phyloP scores from a whole-genome alignment of 2,888 invertebrate genomes.

The Labia minor region DNA sequence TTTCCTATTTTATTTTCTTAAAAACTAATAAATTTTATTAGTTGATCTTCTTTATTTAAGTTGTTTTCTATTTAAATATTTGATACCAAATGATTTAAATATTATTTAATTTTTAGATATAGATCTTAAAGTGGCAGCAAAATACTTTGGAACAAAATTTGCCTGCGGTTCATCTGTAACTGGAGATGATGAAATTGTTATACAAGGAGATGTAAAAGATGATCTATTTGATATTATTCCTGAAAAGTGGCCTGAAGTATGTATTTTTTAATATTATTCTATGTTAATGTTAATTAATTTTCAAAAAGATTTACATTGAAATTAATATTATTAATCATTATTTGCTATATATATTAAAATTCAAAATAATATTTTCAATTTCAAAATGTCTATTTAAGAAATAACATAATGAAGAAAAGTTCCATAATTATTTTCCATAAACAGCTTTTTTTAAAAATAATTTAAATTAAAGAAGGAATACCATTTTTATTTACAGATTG shows the following conservation, averaged over 20 bases:
- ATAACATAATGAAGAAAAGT: too few species aligned
- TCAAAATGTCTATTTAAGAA: too few species aligned
- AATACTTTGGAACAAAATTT: conserved; percentile 94
- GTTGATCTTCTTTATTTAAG: conserved; percentile 15
- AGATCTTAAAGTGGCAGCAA: conserved; percentile 94
- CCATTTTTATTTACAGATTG: conserved; percentile 52
- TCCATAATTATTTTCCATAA: too few species aligned
- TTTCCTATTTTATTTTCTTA: not conserved
- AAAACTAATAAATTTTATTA: conserved; percentile 9
- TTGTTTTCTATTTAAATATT: too few species aligned
- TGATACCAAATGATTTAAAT: too few species aligned
- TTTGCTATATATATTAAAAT: not conserved
- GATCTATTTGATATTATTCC: conserved; percentile 95
- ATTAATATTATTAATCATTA: too few species aligned
- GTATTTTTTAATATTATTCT: conserved; percentile 19
- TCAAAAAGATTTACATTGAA: too few species aligned
- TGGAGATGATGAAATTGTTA: conserved; percentile 97
- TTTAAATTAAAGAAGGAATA: too few species aligned
- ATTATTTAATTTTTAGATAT: conserved; percentile 82
- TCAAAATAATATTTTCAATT: too few species aligned
- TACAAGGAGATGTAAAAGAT: conserved; percentile 98
- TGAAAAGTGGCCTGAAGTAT: conserved; percentile 93
- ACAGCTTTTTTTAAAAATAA: too few species aligned
- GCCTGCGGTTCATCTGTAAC: conserved; percentile 99
- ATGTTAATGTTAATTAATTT: too few species aligned